Evolutionary conservation across 2,113 vertebrate species (phyloP).

Genomic region (Tupaia chinensis): DNA sequence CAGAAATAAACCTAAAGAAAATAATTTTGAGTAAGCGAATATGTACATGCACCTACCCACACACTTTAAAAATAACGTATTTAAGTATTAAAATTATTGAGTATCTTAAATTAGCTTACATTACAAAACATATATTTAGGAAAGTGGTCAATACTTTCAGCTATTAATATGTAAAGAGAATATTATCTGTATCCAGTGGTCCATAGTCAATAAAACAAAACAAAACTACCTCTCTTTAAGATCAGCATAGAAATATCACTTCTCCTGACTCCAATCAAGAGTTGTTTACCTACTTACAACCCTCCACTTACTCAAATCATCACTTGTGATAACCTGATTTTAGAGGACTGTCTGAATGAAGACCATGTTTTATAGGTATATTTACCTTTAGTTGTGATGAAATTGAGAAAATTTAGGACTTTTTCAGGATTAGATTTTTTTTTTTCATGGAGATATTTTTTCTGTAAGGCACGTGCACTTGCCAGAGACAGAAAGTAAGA

Average conservation of each 20-base stretch:
- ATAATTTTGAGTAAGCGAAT: not conserved
- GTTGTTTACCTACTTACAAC: not conserved
- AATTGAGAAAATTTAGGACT: not conserved
- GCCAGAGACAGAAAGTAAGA: too few species aligned
- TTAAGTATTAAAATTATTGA: not conserved
- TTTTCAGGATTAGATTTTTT: not conserved
- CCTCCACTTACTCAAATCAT: not conserved
- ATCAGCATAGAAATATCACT: not conserved
- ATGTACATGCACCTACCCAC: not conserved
- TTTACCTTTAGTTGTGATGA: not conserved
- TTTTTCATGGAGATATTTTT: too few species aligned
- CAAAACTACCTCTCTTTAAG: not conserved
- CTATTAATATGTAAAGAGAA: not conserved
- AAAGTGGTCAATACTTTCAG: not conserved
- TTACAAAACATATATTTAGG: slow-evolving; percentile 21
- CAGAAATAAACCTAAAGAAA: too few species aligned
- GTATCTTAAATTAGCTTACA: not conserved
- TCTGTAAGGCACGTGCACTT: too few species aligned
- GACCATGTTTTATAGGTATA: not conserved
- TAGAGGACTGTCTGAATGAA: not conserved
- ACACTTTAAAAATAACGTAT: not conserved
- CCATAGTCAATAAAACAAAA: not conserved
- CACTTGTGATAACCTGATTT: not conserved
- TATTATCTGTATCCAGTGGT: not conserved
- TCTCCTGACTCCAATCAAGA: not conserved